phyloP scores from a whole-genome alignment of 1,140 invertebrate genomes.

The Melanaphis sacchari region DNA sequence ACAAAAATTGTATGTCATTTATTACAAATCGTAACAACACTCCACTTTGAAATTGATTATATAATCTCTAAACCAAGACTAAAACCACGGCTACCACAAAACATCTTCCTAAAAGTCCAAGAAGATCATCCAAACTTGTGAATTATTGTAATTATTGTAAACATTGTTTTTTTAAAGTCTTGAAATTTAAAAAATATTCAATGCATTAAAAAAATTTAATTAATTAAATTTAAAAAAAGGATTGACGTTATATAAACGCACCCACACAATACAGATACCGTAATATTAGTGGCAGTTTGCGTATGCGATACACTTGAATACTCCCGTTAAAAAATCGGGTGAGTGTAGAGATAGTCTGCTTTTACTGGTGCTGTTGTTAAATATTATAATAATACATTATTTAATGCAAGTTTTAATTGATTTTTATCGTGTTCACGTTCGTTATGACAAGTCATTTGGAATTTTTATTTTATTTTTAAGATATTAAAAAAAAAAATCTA shows the following conservation, averaged over 20 bases:
- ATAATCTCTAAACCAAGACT: no score
- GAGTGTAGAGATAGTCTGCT: not conserved
- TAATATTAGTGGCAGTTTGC: not conserved
- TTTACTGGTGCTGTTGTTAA: not conserved
- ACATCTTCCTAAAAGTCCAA: no score
- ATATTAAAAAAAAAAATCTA: not conserved
- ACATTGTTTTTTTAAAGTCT: no score
- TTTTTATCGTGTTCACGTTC: not conserved
- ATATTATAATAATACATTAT: not conserved
- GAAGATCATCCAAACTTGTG: no score
- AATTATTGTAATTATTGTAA: no score
- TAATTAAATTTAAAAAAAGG: no score
- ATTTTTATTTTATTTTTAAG: not conserved
- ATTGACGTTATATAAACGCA: not conserved
- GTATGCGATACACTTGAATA: not conserved
- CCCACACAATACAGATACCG: not conserved
- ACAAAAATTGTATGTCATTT: no score
- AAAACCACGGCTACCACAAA: no score
- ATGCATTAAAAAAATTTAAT: no score
- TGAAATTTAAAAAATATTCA: no score
- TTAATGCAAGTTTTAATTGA: slow-evolving; percentile 27
- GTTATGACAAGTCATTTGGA: not conserved
- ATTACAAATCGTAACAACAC: no score
- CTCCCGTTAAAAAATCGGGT: not conserved
- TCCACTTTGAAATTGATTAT: no score